These are phyloP conservation scores for Helobdella robusta DNA, from an alignment of 2,888 invertebrate species.

Conservation along the genomic window DNA sequence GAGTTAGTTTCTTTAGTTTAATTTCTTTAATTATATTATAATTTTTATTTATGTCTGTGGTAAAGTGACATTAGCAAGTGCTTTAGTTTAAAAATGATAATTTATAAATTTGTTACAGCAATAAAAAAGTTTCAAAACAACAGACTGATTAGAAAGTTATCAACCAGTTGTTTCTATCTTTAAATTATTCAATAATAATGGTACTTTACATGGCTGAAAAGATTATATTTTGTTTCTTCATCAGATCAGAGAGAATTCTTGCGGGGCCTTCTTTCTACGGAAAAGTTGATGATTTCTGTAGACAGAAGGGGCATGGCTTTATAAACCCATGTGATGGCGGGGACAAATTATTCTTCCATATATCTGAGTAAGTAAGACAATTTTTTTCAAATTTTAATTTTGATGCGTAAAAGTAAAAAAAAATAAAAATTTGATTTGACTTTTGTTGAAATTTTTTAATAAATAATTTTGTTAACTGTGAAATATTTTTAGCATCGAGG, in stretches of 20 bases:
- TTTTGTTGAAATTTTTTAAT: neutral
- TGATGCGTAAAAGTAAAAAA: no score
- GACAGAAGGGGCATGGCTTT: slow-evolving; percentile 79
- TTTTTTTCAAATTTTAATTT: no score
- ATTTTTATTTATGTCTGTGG: neutral
- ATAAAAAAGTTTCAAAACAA: no score
- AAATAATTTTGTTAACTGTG: neutral
- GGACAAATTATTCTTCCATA: slow-evolving; percentile 70
- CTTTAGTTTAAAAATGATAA: neutral
- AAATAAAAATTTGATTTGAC: neutral
- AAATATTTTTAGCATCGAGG: slow-evolving; percentile 60
- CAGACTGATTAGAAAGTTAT: no score
- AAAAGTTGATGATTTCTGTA: slow-evolving; percentile 70
- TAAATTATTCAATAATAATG: no score
- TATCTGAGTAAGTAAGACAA: slow-evolving; percentile 68
- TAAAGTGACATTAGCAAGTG: neutral
- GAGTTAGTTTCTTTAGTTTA: neutral
- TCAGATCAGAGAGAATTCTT: slow-evolving; percentile 27
- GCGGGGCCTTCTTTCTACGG: slow-evolving; percentile 62
- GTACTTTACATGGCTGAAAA: no score
- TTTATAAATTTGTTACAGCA: no score
- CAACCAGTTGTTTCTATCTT: no score
- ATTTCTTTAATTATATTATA: neutral
- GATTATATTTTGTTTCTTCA: neutral
- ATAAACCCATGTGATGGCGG: slow-evolving; percentile 62